Percentiles rank a stretch among this genome's conserved stretches.
These are phyloP conservation scores for Microcebus murinus DNA, from an alignment of 2,113 vertebrate species.

Conservation along the genomic window DNA sequence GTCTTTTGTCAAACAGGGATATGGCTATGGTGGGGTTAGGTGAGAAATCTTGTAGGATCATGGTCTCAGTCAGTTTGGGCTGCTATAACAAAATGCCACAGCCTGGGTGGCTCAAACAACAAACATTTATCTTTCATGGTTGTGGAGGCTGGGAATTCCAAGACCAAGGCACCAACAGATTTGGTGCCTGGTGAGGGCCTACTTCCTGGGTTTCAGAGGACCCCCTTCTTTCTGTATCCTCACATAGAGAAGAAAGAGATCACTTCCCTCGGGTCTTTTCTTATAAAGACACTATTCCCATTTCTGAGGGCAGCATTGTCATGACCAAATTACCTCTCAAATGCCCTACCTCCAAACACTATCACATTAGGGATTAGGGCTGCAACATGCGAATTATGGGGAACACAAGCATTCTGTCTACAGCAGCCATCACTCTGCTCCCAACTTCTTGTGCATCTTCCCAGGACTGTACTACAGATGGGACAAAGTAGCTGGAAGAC, in stretches of 20 bases:
- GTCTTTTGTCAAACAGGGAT: neutral
- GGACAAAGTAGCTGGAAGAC: fast-evolving
- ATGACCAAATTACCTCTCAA: too few relatives aligned
- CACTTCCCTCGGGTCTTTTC: neutral
- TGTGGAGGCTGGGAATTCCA: neutral
- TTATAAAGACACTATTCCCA: fast-evolving
- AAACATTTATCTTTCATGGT: neutral
- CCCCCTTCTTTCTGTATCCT: neutral
- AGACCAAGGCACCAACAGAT: fast-evolving
- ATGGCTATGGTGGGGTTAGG: fast-evolving
- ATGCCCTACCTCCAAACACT: neutral
- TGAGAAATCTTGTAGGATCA: too few relatives aligned
- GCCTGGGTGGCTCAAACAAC: neutral
- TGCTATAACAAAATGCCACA: neutral
- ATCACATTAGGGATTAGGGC: neutral
- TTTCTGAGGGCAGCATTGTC: neutral
- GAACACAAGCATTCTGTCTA: fast-evolving
- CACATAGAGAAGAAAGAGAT: neutral
- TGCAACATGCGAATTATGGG: fast-evolving
- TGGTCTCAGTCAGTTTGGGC: fast-evolving
- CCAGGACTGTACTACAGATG: neutral
- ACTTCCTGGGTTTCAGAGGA: neutral
- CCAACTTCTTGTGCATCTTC: fast-evolving
- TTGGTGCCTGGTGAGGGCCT: fast-evolving
- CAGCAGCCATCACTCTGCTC: neutral